Base-by-base conservation (phyloP, 1,140 invertebrate genomes). In the Steinernema feltiae region DNA sequence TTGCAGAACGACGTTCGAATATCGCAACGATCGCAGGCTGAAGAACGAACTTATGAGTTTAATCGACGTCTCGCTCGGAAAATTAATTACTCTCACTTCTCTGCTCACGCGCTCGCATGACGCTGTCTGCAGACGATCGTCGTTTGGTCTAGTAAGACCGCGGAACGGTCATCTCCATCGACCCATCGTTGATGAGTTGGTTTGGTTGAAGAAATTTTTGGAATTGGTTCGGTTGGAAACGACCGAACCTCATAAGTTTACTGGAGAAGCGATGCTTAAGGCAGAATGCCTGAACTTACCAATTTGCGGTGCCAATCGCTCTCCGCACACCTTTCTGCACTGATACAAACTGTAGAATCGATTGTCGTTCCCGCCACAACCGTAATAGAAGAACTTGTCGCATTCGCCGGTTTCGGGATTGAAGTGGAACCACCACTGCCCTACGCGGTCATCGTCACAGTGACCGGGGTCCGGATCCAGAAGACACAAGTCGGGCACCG, bases 341-440 rank as follows among this genome's bases (percentile, higher is more conserved):
- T 82, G 76, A 35, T 82, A 81, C 1, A 84, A 53, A 63, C 70
- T 75, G 72, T 83, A 83, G 41, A 83, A 83, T 30, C 79, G 75
- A 70, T 83, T 83, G 35, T 83, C 72, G 63, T 83, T 83, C 0
- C 77, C 80, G 1, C 81, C 81, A 73, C 82, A 83, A 0, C 82
- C 82, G 71, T 82, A 82, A 53, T 81, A 84, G 30, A 80, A 82
- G 29, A 83, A 84, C 70, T 83, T 48, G 31, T 77, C 69, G 69
- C 82, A 81, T 53, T 79, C 75, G 35, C 79, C 82, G 27, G 76
- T 74, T 18, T 78, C 73, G 7, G 81, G 32, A 72, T 84, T 77
- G 53, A 83, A 83, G 30, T 76, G 78, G 69, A 76, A 83, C 78
- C 79, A 83, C 82, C 82, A 84, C 31, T 84, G 82, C 3, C 79